Percentiles rank a stretch among this genome's conserved stretches.
Conservation (phyloP, 2,797 vertebrate species). For the Tangara arthus region DNA sequence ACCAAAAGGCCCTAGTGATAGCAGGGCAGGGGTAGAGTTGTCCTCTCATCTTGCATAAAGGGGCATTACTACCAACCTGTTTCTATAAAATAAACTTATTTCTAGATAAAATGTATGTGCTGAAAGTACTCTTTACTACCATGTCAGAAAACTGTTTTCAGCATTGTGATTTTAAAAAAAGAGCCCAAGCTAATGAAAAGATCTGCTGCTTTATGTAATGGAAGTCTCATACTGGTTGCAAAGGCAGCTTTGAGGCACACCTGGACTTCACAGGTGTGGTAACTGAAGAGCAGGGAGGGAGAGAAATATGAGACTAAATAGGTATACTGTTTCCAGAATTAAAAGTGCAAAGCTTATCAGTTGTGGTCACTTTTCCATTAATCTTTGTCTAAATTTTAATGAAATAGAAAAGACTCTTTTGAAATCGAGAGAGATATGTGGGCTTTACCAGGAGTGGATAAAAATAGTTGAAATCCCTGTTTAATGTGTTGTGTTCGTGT, state of each 20-base stretch:
- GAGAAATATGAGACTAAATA: not conserved
- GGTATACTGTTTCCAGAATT: not conserved
- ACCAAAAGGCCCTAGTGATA: not conserved
- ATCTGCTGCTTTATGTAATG: not conserved
- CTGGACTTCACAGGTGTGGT: not conserved
- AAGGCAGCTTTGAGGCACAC: not conserved
- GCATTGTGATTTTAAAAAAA: not conserved
- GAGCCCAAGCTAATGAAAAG: not conserved
- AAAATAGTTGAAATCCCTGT: not conserved
- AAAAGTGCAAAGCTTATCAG: not conserved
- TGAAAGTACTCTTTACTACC: not conserved
- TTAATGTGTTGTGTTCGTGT: not conserved
- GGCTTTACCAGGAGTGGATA: not conserved
- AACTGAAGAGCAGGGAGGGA: not conserved
- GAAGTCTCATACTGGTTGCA: not conserved
- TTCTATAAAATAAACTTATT: not conserved
- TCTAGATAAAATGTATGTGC: not conserved
- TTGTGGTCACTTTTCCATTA: not conserved
- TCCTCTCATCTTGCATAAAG: not conserved
- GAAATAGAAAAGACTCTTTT: not conserved
- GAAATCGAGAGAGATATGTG: not conserved
- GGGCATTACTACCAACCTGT: not conserved
- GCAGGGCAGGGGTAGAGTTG: fast-evolving
- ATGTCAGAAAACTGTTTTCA: not conserved
- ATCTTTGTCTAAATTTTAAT: not conserved